These are phyloP conservation scores for Metalampra italica DNA, from an alignment of 2,888 invertebrate genomes.

Conservation along the genomic window DNA sequence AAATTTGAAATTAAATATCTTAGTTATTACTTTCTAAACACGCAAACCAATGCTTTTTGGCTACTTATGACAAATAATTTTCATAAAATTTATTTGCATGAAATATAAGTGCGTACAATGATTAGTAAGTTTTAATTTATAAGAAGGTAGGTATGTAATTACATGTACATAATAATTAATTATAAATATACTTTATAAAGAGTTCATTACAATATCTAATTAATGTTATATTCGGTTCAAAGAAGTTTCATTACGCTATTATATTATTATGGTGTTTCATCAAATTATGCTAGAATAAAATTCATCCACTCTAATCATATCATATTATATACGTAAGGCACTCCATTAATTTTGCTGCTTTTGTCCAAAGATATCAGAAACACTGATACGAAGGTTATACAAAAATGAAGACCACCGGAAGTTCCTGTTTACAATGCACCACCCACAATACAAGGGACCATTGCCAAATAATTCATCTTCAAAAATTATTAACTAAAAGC, in stretches of 20 bases:
- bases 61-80: slow-evolving; percentile 2
- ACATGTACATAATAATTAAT: slow-evolving; percentile 37
- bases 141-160: slow-evolving; percentile 25
- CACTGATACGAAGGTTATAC: slow-evolving; percentile 51
- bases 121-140: slow-evolving; percentile 14
- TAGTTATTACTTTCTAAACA: not conserved
- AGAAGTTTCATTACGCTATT: slow-evolving; percentile 66
- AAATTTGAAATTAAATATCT: too few relatives aligned
- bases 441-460: slow-evolving; percentile 29
- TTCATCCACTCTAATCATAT: slow-evolving; percentile 74
- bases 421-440: slow-evolving; percentile 52
- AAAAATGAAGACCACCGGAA: slow-evolving; percentile 72
- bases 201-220: slow-evolving; percentile 57
- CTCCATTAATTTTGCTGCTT: slow-evolving; percentile 75
- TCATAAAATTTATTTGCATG: not conserved
- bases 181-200: slow-evolving; percentile 54
- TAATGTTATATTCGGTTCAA: slow-evolving; percentile 62
- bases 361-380: slow-evolving; percentile 66
- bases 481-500: too few relatives aligned
- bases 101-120: slow-evolving; percentile 41
- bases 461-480: not conserved
- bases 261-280: slow-evolving; percentile 74
- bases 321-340: slow-evolving; percentile 78
- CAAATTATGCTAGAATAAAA: slow-evolving; percentile 77
- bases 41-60: not conserved